These are phyloP conservation scores for Octomys mimax DNA, from an alignment of 2,797 vertebrate species.

Conservation along the genomic window DNA sequence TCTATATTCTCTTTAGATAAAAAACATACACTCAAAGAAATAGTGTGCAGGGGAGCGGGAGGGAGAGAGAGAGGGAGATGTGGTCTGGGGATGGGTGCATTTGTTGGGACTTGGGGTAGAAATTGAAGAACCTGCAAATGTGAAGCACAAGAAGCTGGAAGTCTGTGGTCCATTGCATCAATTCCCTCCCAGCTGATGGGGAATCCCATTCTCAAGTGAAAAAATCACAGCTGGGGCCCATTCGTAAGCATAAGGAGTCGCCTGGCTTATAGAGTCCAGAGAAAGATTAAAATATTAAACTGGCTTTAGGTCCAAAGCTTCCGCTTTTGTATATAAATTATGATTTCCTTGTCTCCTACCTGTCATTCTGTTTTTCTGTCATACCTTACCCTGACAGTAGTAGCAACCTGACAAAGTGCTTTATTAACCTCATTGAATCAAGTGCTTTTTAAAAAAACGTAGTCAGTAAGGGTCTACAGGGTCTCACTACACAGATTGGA, in stretches of 20 bases:
- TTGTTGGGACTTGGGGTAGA: not conserved
- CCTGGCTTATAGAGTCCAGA: not conserved
- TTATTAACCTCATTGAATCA: not conserved
- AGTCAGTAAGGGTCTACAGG: too few relatives aligned
- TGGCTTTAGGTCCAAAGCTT: not conserved
- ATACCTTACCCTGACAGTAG: not conserved
- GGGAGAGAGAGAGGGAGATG: not conserved
- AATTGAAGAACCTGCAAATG: not conserved
- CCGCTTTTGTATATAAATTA: not conserved
- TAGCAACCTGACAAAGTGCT: not conserved
- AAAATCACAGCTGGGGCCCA: not conserved
- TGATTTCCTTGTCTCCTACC: not conserved
- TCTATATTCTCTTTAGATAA: not conserved
- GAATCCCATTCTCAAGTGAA: not conserved
- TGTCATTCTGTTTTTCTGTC: not conserved
- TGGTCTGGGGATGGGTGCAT: not conserved
- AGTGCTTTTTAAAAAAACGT: not conserved
- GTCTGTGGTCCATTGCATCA: not conserved
- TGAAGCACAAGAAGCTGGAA: not conserved
- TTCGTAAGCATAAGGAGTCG: not conserved
- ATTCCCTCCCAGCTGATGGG: not conserved
- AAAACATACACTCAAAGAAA: not conserved
- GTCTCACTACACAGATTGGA: too few relatives aligned
- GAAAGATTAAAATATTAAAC: not conserved
- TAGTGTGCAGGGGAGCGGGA: not conserved